Base-by-base conservation (phyloP, 2,888 invertebrate genomes). In the Leptopilina myrica region DNA sequence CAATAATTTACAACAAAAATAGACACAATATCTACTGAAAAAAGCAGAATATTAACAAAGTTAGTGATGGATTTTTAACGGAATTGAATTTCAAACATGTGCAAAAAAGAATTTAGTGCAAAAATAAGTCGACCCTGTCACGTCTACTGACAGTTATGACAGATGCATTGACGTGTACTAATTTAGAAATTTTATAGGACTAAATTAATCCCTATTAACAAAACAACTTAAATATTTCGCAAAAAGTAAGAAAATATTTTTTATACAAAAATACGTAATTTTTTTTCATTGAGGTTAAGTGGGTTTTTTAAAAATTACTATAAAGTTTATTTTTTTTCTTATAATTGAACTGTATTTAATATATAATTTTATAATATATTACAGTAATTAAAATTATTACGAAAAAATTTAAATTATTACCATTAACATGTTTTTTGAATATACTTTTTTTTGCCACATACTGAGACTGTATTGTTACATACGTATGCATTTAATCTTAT, bases 121-220 rank as follows among this genome's bases (percentile, higher is more conserved):
- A 33, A 40, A 59, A 33, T n/a, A 56, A 73, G 20, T 73, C 56
- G 53, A 26, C 26, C 56, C 26, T 73, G 56, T 73, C 33, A 59
- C 33, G 8, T 73, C 73, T 46, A 46, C 46, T 73, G 56, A 73
- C 40, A 73, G 33, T 9, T n/a, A 73, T 73, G 73, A 73, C 73
- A 56, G 56, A 73, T 56, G 26, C 26, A 73, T 73, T 73, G 69
- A 56, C 69, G 69, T 69, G 69, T 73, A 59, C 73, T 5, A 33
- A 69, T 69, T 69, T 69, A 67, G 49, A 67, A 49, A 20, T 67
- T 67, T 67, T 11, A 15, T 46, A 20, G 12, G 9, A 14, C 49
- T 46, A 49, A 20, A 20, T 46, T 46, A 11, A 26, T 69, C 69
- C 12, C 3, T 40, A 62, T 62, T 62, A 20, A 62, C 20, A 6